phyloP scores from a whole-genome alignment of 2,797 vertebrate genomes.

The Muscicapa striata region DNA sequence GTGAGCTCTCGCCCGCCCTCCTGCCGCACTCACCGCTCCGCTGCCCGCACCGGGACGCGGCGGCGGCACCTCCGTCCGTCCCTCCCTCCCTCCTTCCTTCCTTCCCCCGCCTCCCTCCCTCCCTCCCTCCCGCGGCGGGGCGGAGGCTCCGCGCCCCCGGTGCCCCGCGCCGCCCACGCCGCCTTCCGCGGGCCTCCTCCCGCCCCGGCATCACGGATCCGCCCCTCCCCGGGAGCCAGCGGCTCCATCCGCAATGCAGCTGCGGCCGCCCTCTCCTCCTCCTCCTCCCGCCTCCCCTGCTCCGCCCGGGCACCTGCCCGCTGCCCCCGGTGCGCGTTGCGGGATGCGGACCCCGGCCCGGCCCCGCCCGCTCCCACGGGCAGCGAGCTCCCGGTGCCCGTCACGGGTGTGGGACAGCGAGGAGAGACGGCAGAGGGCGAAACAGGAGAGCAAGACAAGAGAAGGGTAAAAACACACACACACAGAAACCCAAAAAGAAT shows the following conservation, averaged over 20 bases:
- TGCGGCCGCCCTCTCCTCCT: background rate
- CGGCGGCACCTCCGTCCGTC: background rate
- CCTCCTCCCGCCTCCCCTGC: background rate
- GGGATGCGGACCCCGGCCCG: rapidly evolving
- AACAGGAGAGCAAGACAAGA: too few species aligned
- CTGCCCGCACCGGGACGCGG: background rate
- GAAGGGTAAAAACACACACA: rapidly evolving
- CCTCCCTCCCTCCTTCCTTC: background rate
- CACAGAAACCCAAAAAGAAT: too few species aligned
- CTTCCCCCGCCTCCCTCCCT: too few species aligned
- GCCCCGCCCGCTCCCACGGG: too few species aligned
- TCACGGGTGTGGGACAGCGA: too few species aligned
- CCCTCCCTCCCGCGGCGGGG: too few species aligned
- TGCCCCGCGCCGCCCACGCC: background rate
- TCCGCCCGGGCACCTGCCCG: background rate
- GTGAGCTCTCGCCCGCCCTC: background rate
- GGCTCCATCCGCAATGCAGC: conserved; percentile 31
- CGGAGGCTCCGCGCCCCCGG: background rate
- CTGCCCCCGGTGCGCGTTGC: too few species aligned
- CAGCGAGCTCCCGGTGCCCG: background rate
- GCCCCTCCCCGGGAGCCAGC: background rate
- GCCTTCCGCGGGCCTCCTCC: background rate
- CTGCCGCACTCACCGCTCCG: background rate
- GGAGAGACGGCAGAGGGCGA: too few species aligned
- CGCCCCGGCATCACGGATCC: background rate